phyloP scores from a whole-genome alignment of 2,797 vertebrate species.

The Vultur gryphus region DNA sequence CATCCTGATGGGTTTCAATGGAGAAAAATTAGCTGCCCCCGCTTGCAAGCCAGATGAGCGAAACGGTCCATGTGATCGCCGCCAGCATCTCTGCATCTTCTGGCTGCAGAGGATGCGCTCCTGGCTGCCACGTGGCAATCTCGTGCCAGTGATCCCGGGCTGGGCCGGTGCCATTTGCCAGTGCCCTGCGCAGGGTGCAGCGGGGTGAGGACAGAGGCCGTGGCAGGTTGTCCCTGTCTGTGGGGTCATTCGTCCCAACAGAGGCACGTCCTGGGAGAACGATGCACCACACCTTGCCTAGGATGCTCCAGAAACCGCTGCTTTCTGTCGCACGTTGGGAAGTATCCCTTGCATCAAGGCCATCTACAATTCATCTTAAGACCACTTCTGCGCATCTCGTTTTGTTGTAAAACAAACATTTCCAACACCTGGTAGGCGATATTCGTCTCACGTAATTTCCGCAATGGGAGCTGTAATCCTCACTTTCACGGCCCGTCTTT shows the following conservation, averaged over 20 bases:
- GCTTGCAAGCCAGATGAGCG: conserved; percentile 50
- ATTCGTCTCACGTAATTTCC: neutral
- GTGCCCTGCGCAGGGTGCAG: neutral
- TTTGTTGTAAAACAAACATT: neutral
- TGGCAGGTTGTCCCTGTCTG: neutral
- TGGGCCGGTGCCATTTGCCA: fast-evolving
- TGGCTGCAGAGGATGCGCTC: fast-evolving
- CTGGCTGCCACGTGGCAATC: neutral
- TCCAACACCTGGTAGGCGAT: neutral
- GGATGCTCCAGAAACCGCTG: neutral
- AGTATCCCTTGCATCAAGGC: neutral
- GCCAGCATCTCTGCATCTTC: conserved; percentile 19
- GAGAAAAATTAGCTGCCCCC: conserved; percentile 56
- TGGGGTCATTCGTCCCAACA: neutral
- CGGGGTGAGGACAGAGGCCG: neutral
- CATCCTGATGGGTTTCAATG: conserved; percentile 46
- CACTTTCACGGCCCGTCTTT: neutral
- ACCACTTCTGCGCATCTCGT: neutral
- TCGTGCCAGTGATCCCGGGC: fast-evolving
- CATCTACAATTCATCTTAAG: neutral
- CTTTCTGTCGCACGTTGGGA: neutral
- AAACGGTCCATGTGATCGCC: conserved; percentile 22
- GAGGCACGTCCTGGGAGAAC: neutral
- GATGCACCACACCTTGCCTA: neutral
- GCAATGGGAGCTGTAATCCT: conserved; percentile 15